Percentiles rank a stretch among this genome's conserved stretches.
phyloP scores from a whole-genome alignment of 2,888 invertebrate genomes.

The Parnassius orleans region DNA sequence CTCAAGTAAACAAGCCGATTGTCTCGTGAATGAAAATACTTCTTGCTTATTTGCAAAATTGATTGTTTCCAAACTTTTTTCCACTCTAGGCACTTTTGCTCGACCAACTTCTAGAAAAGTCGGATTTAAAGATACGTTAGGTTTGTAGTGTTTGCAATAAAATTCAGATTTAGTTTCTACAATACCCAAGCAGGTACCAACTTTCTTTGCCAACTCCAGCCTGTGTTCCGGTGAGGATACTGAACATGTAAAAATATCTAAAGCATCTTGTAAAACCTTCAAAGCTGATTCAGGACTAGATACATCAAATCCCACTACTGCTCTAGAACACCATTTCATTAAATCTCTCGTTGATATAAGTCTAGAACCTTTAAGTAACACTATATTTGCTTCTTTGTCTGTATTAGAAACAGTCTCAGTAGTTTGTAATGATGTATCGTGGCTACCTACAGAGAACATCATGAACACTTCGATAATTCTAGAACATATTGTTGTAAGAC shows the following conservation, averaged over 20 bases:
- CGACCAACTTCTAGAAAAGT: slow-evolving; percentile 86
- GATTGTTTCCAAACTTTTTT: slow-evolving; percentile 60
- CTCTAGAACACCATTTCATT: slow-evolving; percentile 93
- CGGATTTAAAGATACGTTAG: slow-evolving; percentile 82
- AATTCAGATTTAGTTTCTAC: slow-evolving; percentile 90
- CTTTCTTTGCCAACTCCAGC: slow-evolving; percentile 84
- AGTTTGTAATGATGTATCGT: slow-evolving; percentile 72
- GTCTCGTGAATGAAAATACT: slow-evolving; percentile 91
- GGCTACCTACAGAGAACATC: slow-evolving; percentile 87
- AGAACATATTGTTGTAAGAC: slow-evolving; percentile 85
- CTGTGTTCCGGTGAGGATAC: slow-evolving; percentile 84
- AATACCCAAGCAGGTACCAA: slow-evolving; percentile 91
- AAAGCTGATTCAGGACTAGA: slow-evolving; percentile 85
- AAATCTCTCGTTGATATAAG: slow-evolving; percentile 92
- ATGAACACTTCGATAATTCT: slow-evolving; percentile 92
- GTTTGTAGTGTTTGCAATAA: slow-evolving; percentile 89
- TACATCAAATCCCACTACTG: slow-evolving; percentile 87
- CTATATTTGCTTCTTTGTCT: slow-evolving; percentile 46
- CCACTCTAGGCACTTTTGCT: slow-evolving; percentile 73
- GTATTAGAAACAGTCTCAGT: slow-evolving; percentile 42
- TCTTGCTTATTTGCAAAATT: slow-evolving; percentile 65
- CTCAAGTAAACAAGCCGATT: slow-evolving; percentile 91
- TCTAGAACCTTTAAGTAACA: slow-evolving; percentile 77
- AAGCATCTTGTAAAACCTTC: slow-evolving; percentile 91
- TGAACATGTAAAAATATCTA: slow-evolving; percentile 94